These are phyloP conservation scores for Disparrhopalites patrizii DNA, from an alignment of 2,888 invertebrate genomes.

Conservation along the genomic window DNA sequence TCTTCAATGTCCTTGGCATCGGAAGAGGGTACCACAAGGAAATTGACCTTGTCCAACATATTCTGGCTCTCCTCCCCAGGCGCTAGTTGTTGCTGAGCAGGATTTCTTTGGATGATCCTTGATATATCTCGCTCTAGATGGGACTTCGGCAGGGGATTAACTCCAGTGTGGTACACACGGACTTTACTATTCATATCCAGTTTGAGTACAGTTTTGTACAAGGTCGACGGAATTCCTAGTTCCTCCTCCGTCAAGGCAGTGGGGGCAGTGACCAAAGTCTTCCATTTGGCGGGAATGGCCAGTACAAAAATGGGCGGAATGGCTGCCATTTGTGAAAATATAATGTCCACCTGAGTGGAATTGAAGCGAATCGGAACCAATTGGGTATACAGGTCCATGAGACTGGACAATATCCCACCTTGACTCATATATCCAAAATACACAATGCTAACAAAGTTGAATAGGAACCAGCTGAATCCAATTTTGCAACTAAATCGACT, in stretches of 20 bases:
- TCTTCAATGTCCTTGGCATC: constrained; percentile 38
- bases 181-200: constrained; percentile 44
- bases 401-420: constrained; percentile 44
- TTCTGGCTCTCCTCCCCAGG: constrained; percentile 11
- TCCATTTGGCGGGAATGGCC: constrained; percentile 46
- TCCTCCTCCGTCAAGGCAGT: constrained; percentile 22
- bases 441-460: constrained; percentile 40
- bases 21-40: constrained; percentile 36
- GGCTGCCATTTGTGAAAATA: constrained; percentile 45
- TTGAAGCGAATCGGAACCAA: constrained; percentile 42
- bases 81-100: constrained; percentile 9
- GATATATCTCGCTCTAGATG: constrained; percentile 43
- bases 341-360: constrained; percentile 45
- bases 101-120: constrained; percentile 31
- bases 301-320: constrained; percentile 47
- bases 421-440: constrained; percentile 45
- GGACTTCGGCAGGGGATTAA: constrained; percentile 39
- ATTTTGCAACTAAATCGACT: constrained; percentile 43
- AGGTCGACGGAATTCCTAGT: constrained; percentile 26
- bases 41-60: constrained; percentile 32
- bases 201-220: constrained; percentile 44
- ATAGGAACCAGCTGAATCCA: constrained; percentile 43
- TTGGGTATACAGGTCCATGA: constrained; percentile 42
- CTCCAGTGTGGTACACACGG: constrained; percentile 46
- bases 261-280: constrained; percentile 33